Evolutionary conservation across 1,140 invertebrate species (phyloP).

Genomic region (Macrobrachium rosenbergii): DNA sequence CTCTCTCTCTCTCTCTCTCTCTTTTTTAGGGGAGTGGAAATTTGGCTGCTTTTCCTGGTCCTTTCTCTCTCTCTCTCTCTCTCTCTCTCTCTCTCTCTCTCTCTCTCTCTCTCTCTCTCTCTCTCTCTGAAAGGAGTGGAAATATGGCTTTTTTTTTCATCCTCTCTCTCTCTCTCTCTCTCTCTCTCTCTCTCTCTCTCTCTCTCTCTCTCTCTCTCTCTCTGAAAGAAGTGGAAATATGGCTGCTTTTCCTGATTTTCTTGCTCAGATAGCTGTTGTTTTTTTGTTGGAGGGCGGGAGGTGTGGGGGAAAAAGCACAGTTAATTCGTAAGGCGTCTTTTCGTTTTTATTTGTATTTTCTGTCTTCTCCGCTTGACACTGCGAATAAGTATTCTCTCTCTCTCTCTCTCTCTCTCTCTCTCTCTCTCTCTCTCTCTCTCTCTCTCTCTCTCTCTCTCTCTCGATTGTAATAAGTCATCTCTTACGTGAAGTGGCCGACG

Average conservation of each 20-base stretch:
- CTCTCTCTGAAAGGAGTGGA: neutral
- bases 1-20: constrained; percentile 23
- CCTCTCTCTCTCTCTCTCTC: constrained; percentile 28
- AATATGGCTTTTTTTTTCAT: neutral
- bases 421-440: constrained; percentile 17
- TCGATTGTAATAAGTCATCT: neutral
- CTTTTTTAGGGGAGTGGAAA: too few relatives aligned
- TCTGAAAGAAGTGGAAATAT: too few relatives aligned
- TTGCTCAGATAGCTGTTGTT: too few relatives aligned
- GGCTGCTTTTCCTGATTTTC: too few relatives aligned
- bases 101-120: neutral
- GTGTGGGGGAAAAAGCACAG: too few relatives aligned
- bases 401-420: constrained; percentile 35
- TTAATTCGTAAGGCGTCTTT: too few relatives aligned
- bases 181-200: constrained; percentile 35
- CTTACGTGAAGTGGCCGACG: neutral
- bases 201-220: constrained; percentile 7
- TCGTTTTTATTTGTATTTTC: too few relatives aligned
- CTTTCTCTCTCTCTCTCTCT: too few relatives aligned
- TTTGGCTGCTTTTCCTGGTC: too few relatives aligned
- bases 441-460: neutral
- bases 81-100: neutral
- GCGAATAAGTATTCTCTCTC: too few relatives aligned
- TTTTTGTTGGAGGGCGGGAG: too few relatives aligned
- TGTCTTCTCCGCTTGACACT: too few relatives aligned